Base-by-base conservation (phyloP, 1,140 invertebrate species). In the Ladona fulva region DNA sequence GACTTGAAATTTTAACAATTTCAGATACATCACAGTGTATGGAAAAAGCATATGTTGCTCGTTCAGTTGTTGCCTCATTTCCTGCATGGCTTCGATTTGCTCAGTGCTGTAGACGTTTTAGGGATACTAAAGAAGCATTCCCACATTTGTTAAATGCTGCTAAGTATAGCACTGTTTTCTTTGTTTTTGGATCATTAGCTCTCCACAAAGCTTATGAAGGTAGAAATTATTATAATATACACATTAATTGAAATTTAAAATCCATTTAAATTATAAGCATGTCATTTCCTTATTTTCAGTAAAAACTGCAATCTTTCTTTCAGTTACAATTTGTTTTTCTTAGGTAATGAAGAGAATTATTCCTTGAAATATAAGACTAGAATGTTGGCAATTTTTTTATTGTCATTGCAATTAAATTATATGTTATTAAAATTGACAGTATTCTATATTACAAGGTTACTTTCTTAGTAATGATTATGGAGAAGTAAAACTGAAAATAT, bases 61-160 rank as follows among this genome's bases (percentile, higher is more conserved):
- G 91, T 75, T 87, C 92, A 0, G 84, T 96, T 24, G 89, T 95
- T 0, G 88, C 89, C 25, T 91, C 90, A 80, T 85, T 97, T 76
- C 95, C 95, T 22, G 93, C 94, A 10, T 95, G 93, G 91, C 93
- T 95, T 82, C 89, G 94, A 59, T 94, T 95, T 83, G 91, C 92
- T n/a, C 94, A 95, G 84, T 96, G 94, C 83, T 83, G 95, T 11
- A 84, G 94, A 0, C 90, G 94, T 80, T 96, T 94, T 81, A 81
- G 86, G 24, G 89, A 90, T 78, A 88, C 88, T 0, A 85, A 86
- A 79, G 88, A 91, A 79, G 87, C 88, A 0, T 91, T 92, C 81
- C 92, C 92, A 3, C 93, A 95, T 81, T 82, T 91, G 24, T 87
- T 92, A 0, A 95, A 96, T 84, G 94, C 94, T 19, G 92, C 91